Base-by-base conservation (phyloP, 2,888 invertebrate species). In the Norana najaformis region DNA sequence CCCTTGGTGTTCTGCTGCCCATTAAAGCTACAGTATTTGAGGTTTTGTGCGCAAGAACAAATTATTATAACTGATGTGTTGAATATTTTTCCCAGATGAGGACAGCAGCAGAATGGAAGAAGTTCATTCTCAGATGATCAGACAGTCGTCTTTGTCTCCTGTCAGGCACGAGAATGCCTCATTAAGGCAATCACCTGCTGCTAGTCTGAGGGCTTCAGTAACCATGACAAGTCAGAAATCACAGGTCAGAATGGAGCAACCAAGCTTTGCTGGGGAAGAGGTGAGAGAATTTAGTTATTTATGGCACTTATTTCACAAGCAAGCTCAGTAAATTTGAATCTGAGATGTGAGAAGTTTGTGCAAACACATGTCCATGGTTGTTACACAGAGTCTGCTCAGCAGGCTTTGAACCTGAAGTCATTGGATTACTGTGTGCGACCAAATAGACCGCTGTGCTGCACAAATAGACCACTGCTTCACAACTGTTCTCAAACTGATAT, bases 201-300 rank as follows among this genome's bases (percentile, higher is more conserved):
- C 69, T 69, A 69, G 69, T 69, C 69, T 69, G 69, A 69, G 69
- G 69, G 69, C n/a, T 6, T 69, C 69, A 69, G 69, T 5, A 69
- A 69, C 69, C 69, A 69, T 69, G 69, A 69, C 69, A 69, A 69
- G 69, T 69, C 69, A 69, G 11, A 69, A n/a, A n/a, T 69, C 69
- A 69, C 30, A n/a, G 30, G 69, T 8, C n/a, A 30, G 69, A 69
- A 69, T n/a, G 69, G 69, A 69, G 11, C 69, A n/a, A n/a, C n/a
- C n/a, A n/a, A n/a, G n/a, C n/a, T n/a, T n/a, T n/a, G n/a, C 69
- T 11, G 8, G n/a, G 30, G 69, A 69, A 69, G 69, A 69, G 69
- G 69, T 69, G 69, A 69, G 69, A 69, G 69, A 69, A 69, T 69
- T 69, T 5, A n/a, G 5, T n/a, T 30, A 30, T 69, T 30, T 13